Base-by-base conservation (phyloP, 2,888 invertebrate species). In the Diploptera punctata region DNA sequence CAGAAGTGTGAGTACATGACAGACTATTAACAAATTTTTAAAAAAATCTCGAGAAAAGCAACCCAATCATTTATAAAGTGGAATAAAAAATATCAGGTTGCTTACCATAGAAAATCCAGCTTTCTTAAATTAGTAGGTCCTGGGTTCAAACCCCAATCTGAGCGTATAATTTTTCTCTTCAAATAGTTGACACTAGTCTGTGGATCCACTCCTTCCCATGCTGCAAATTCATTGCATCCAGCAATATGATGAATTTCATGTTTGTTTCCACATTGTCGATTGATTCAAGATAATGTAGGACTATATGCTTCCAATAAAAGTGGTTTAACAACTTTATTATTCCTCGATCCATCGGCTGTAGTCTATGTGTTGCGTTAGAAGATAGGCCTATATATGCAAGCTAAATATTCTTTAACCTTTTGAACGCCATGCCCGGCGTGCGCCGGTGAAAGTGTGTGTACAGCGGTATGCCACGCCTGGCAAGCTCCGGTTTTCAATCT, bases 271-370 rank as follows among this genome's bases (percentile, higher is more conserved):
- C n/a, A n/a, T 47, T 47, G 47, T 47, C 18, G 47, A 47, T 47
- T 47, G 47, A 7, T 47, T 47, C 47, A 47, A 38, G 38, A 13
- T 38, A 38, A 47, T n/a, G 47, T n/a, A 47, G 18, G 3, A 47
- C 47, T 47, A 47, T n/a, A n/a, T 10, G 18, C n/a, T 47, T 47
- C 3, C 18, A n/a, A 47, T 47, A 47, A 47, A 47, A 47, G 47
- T 47, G 47, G 9, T 47, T 47, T n/a, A 47, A n/a, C 47, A 47
- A 4, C 47, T 47, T 47, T 47, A 47, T 47, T 3, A 47, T 47
- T n/a, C 47, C 47, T 47, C n/a, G 47, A n/a, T 47, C 47, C 47
- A 47, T 47, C n/a, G 18, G 47, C 18, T 47, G 47, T n/a, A 47
- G 47, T 47, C 10, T 33, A 33, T 10, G 5, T 5, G 10, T 33